These are phyloP conservation scores for Solenodon paradoxus DNA, from an alignment of 2,113 vertebrate genomes.

Conservation along the genomic window DNA sequence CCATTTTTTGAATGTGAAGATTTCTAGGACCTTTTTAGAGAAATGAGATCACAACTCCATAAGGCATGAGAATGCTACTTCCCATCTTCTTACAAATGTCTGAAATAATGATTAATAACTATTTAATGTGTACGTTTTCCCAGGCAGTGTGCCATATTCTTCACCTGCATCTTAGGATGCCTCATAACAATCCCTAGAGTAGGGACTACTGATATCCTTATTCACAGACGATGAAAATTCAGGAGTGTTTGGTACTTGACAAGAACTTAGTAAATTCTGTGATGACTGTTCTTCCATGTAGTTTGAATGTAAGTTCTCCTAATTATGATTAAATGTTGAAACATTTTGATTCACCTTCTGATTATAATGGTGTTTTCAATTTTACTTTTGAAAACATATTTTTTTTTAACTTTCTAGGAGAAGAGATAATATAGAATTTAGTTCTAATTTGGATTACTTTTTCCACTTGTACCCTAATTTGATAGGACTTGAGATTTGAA, in stretches of 20 bases:
- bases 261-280: not conserved
- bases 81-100: not conserved
- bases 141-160: not conserved
- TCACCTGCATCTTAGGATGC: not conserved
- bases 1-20: not conserved
- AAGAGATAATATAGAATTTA: not conserved
- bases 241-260: not conserved
- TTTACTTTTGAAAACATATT: not conserved
- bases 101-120: not conserved
- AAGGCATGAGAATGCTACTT: not conserved
- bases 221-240: not conserved
- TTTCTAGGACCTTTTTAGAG: not conserved
- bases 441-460: no score
- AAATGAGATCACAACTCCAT: not conserved
- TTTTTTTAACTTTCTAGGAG: not conserved
- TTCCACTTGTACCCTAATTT: no score
- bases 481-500: not conserved
- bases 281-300: not conserved
- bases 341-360: not conserved
- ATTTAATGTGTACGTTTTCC: not conserved
- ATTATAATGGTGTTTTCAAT: not conserved
- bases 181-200: not conserved
- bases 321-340: not conserved
- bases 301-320: not conserved
- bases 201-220: not conserved